phyloP scores from a whole-genome alignment of 2,888 invertebrate species.

The Caenorhabditis japonica region DNA sequence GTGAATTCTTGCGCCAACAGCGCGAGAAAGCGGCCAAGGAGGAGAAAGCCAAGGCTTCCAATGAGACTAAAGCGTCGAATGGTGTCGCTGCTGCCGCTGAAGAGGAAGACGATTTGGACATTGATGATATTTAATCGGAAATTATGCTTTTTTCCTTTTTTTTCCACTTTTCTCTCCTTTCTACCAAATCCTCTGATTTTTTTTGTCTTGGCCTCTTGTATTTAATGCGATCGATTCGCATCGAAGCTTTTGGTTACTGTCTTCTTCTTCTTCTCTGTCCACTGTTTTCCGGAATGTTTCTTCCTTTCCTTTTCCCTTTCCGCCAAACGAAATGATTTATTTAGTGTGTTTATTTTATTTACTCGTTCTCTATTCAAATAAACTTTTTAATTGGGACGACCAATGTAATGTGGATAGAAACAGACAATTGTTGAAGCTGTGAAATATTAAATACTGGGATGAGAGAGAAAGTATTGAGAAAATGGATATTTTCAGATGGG shows the following conservation, averaged over 20 bases:
- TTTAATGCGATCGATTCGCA: not conserved
- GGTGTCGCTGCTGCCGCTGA: conserved; percentile 43
- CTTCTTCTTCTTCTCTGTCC: conserved; percentile 8
- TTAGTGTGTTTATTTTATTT: conserved; percentile 7
- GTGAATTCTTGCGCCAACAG: conserved; percentile 53
- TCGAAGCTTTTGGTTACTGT: conserved; percentile 12
- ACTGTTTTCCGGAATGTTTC: not conserved
- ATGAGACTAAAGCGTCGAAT: conserved; percentile 26
- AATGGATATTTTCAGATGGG: conserved; percentile 34
- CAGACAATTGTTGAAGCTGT: conserved; percentile 1
- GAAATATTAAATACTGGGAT: conserved; percentile 9
- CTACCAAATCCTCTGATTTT: not conserved
- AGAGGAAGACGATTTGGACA: conserved; percentile 67
- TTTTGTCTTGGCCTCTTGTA: conserved; percentile 10
- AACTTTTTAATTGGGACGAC: not conserved
- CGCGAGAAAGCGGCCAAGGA: conserved; percentile 51
- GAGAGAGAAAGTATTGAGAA: not conserved
- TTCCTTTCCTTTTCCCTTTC: conserved; percentile 11
- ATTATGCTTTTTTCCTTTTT: conserved; percentile 7
- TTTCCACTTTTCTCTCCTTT: conserved; percentile 2
- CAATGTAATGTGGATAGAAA: too few species aligned
- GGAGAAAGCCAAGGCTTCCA: conserved; percentile 37
- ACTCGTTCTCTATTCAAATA: conserved; percentile 7
- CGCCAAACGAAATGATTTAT: conserved; percentile 17
- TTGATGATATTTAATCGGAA: conserved; percentile 70